A percentile compares a stretch with the other conserved stretches of the same genome.
These are phyloP conservation scores for Dicrurus megarhynchus DNA, from an alignment of 2,113 vertebrate genomes.

Conservation along the genomic window DNA sequence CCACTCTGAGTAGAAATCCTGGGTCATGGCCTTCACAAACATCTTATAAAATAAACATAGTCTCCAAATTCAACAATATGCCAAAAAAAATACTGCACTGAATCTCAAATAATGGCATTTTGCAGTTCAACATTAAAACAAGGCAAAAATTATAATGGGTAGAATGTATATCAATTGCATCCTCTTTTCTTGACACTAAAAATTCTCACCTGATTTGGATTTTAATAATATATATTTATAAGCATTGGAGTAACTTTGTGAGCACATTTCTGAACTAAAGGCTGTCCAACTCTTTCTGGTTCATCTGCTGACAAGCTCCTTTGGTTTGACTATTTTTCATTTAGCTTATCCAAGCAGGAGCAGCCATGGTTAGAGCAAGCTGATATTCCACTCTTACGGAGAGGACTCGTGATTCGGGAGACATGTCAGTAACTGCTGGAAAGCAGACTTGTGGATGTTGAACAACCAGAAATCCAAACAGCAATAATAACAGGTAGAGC, in stretches of 20 bases:
- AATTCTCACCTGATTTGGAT: background rate
- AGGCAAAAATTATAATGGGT: background rate
- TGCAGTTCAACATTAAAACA: background rate
- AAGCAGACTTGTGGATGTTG: rapidly evolving
- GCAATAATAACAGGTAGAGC: background rate
- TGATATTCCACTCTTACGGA: background rate
- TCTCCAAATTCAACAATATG: background rate
- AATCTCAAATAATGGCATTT: background rate
- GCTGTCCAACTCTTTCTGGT: background rate
- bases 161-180: background rate
- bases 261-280: background rate
- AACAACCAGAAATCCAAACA: background rate
- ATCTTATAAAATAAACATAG: background rate
- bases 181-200: background rate
- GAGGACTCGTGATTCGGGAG: background rate
- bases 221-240: background rate
- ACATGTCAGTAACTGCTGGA: background rate
- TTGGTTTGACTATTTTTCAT: background rate
- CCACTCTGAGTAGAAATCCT: background rate
- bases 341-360: background rate
- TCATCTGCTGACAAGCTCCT: background rate
- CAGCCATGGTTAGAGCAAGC: background rate
- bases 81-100: background rate
- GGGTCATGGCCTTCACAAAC: background rate
- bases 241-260: background rate